Evolutionary conservation across 2,888 invertebrate genomes (phyloP), one percentile per base, ranked within the genome.

Genomic region (Cosmia pyralina): DNA sequence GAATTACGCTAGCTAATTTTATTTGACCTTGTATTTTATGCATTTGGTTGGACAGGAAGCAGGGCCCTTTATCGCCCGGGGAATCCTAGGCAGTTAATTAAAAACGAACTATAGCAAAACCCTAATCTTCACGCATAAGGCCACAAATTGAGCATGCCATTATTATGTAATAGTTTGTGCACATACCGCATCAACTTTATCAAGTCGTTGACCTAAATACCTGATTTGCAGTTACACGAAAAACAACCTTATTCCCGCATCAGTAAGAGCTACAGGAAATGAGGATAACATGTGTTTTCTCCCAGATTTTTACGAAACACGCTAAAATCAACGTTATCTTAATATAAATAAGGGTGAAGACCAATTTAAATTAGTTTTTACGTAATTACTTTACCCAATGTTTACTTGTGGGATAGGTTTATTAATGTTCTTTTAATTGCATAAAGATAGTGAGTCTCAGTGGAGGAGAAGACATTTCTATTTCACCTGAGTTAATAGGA

Each of bases 371-470:
- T 67, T 48, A 38, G 22, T 65, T 72, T 46, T 44, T 46, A 52
- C 13, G 41, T 71, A 60, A 75, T 81, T 66, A 59, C 28, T 41
- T 41, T 53, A 76, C 28, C 44, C 41, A 66, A 64, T 76, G 52
- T 71, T 77, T 65, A 59, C 22, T 13, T 22, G n/a, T n/a, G 11
- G 50, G 70, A 75, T 82, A 69, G 62, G 71, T 63, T 74, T 77
- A n/a, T 70, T 77, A 82, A 87, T 81, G 81, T 72, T 22, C 13
- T 84, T 84, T 84, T 88, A 88, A 88, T 83, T 86, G 75, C 64
- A 52, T 53, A 19, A 34, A 73, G 62, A 82, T 82, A 68, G 72
- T 52, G 58, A 52, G 28, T 28, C 28, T 28, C 28, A 28, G 28
- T 28, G 28, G 28, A 28, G 28, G 28, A 28, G 41, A 69, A 72